Base-by-base conservation (phyloP, 1,140 invertebrate genomes). In the Hetaerina americana region DNA sequence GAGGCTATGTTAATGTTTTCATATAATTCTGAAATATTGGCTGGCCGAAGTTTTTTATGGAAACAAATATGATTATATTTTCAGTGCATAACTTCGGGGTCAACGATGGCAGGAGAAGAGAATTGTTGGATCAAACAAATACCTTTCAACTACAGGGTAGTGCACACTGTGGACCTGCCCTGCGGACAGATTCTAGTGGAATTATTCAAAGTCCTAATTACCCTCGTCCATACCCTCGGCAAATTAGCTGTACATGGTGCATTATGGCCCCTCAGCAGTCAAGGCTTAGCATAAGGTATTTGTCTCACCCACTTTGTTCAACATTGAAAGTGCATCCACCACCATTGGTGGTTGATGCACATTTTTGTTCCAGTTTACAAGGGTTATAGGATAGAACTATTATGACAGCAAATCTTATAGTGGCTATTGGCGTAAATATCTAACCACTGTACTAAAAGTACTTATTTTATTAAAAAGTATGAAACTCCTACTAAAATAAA, bases 201-300 rank as follows among this genome's bases (percentile, higher is more conserved):
- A 72, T 26, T 5, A 74, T 75, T 5, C 26, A 70, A n/a, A 75
- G 75, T 70, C 75, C 75, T 26, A 68, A 72, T 22, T 75, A 74
- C 66, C 75, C 75, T 27, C 26, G 66, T 18, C 15, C 70, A 8
- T 74, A 74, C 66, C 49, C 72, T 0, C 68, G 71, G 49, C 25
- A 71, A 22, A 74, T 69, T 1, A 73, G 71, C 28, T 75, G 75
- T 27, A 72, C 27, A 28, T 75, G 75, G 75, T 71, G 40, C 57
- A 75, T 75, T 31, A 12, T 66, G 2, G 71, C 70, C 24, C 70
- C 73, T 27, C 70, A 68, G 1, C 68, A 67, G 5, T 69, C 71
- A 66, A 68, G 29, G 6, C 66, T 75, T 25, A 72, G 66, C 18
- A 40, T 75, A 26, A 3, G 40, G 40, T 57, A 57, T 18, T 40